Evolutionary conservation across 30 jellyfish, hydroid and myxozoan genomes (phyloP).

Genomic region (Hydractinia echinata): DNA sequence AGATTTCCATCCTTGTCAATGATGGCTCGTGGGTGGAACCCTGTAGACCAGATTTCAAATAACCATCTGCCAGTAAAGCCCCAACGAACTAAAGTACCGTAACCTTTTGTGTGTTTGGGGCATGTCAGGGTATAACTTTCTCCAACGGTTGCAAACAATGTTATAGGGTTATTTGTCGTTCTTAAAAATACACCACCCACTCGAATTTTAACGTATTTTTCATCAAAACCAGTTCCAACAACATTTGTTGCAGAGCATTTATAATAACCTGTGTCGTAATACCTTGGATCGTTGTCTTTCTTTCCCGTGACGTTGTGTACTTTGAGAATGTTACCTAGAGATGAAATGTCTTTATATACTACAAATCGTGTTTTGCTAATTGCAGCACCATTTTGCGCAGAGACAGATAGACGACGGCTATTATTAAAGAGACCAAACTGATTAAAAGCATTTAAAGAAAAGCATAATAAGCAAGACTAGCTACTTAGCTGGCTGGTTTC

Average conservation of each 20-base stretch:
- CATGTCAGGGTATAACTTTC: neutral
- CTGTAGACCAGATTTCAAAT: slow-evolving; percentile 23
- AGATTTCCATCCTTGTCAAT: neutral
- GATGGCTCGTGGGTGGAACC: slow-evolving; percentile 15
- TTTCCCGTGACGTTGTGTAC: slow-evolving; percentile 1
- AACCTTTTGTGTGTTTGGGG: slow-evolving; percentile 23
- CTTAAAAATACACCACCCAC: slow-evolving; percentile 42
- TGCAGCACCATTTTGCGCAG: too few relatives aligned
- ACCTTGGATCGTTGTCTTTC: neutral
- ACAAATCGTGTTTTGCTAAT: too few relatives aligned
- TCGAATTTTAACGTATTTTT: slow-evolving; percentile 14
- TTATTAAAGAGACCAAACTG: too few relatives aligned
- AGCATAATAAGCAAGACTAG: too few relatives aligned
- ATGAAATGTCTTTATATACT: too few relatives aligned
- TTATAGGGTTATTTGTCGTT: too few relatives aligned
- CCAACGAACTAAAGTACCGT: slow-evolving; percentile 26
- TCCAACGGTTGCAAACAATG: too few relatives aligned
- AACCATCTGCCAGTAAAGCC: neutral
- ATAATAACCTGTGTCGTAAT: slow-evolving; percentile 38
- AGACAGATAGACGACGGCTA: too few relatives aligned
- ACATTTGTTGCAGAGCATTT: slow-evolving; percentile 41
- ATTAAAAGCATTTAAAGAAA: too few relatives aligned
- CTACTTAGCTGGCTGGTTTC: too few relatives aligned
- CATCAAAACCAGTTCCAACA: slow-evolving; percentile 45
- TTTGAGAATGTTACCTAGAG: slow-evolving; percentile 1